A percentile compares a stretch with the other conserved stretches of the same genome.
Conservation (phyloP, 2,888 invertebrate genomes). For the Notocelia uddmanniana region DNA sequence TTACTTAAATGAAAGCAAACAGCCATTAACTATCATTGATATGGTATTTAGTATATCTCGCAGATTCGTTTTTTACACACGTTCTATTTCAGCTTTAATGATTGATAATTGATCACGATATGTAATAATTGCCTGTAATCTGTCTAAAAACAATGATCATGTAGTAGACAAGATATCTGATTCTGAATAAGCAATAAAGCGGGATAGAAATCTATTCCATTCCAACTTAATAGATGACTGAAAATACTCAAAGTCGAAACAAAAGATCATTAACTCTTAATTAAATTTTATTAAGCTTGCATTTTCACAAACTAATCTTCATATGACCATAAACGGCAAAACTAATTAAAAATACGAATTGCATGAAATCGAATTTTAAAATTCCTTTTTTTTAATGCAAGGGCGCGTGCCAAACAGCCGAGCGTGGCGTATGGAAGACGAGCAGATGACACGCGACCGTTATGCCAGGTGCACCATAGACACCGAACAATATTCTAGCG, state of each 20-base stretch:
- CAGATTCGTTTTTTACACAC: too few relatives aligned
- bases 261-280: not conserved
- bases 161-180: not conserved
- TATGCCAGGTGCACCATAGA: conserved; percentile 78
- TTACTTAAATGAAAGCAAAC: too few relatives aligned
- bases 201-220: not conserved
- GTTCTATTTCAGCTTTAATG: too few relatives aligned
- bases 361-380: conserved; percentile 19
- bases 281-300: conserved; percentile 1
- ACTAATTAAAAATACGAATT: conserved; percentile 13
- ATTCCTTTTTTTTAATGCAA: conserved; percentile 54
- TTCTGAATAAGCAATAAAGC: not conserved
- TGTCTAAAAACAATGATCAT: too few relatives aligned
- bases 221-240: not conserved
- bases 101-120: too few relatives aligned
- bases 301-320: not conserved
- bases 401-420: conserved; percentile 76
- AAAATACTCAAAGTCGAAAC: not conserved
- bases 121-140: too few relatives aligned
- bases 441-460: conserved; percentile 85
- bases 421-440: conserved; percentile 79
- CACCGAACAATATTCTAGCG: conserved; percentile 30
- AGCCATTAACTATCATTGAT: too few relatives aligned
- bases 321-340: conserved; percentile 1
- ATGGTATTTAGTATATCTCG: not conserved